phyloP scores from a whole-genome alignment of 2,888 invertebrate species.

The Autographa pulchrina region DNA sequence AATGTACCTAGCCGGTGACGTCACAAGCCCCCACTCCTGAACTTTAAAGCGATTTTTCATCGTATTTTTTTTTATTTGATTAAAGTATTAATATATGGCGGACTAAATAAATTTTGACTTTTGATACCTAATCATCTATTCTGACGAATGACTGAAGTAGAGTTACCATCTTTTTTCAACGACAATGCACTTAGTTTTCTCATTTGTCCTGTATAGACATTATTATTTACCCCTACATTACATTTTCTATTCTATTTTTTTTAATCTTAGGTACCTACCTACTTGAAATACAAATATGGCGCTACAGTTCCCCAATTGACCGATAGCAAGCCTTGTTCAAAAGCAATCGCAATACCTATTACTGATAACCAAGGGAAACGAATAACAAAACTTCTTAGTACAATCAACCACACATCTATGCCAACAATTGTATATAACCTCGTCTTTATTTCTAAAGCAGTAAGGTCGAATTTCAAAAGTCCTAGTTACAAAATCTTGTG shows the following conservation, averaged over 20 bases:
- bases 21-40: too few relatives aligned
- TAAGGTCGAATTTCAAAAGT: not conserved
- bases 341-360: not conserved
- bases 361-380: constrained; percentile 5
- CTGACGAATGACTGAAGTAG: too few relatives aligned
- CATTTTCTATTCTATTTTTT: not conserved
- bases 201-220: too few relatives aligned
- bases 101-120: too few relatives aligned
- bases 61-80: too few relatives aligned
- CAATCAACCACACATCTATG: not conserved
- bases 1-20: too few relatives aligned
- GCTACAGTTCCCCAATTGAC: constrained; percentile 2
- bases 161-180: too few relatives aligned
- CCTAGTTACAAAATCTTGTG: too few relatives aligned
- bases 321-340: constrained; percentile 4
- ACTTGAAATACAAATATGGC: not conserved
- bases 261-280: not conserved
- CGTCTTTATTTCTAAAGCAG: not conserved
- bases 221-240: not conserved
- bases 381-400: constrained; percentile 9
- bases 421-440: not conserved
- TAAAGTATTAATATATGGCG: too few relatives aligned
- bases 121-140: too few relatives aligned
- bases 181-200: too few relatives aligned
- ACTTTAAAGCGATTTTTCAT: too few relatives aligned